phyloP scores from a whole-genome alignment of 2,797 vertebrate species.

The Crocidura indochinensis region DNA sequence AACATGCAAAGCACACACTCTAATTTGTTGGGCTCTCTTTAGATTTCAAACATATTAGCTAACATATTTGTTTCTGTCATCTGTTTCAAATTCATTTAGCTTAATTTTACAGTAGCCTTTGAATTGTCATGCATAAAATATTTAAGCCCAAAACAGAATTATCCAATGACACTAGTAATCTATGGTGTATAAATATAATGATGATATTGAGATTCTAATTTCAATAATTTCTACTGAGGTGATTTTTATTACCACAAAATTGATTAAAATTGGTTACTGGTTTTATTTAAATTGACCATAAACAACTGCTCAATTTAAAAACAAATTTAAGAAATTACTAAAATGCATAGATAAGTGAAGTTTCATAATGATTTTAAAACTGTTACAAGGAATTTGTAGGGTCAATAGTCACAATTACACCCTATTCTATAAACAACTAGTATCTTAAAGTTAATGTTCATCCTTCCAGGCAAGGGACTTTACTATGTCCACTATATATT shows the following conservation, averaged over 20 bases:
- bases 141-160: background rate
- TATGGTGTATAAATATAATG: background rate
- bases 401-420: background rate
- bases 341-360: background rate
- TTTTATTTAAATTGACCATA: background rate
- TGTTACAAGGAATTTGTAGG: background rate
- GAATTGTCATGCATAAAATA: background rate
- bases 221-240: background rate
- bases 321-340: slow-evolving; percentile 16
- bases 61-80: background rate
- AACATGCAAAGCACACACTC: too few species aligned
- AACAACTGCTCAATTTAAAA: background rate
- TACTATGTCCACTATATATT: background rate
- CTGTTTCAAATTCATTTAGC: background rate
- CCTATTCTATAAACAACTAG: background rate
- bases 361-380: background rate
- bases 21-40: too few species aligned
- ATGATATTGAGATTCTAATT: background rate
- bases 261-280: background rate
- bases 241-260: slow-evolving; percentile 11
- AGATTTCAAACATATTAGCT: background rate
- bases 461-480: background rate
- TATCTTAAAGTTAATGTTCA: background rate
- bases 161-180: background rate
- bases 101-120: slow-evolving; percentile 3